phyloP scores from a whole-genome alignment of 2,797 vertebrate genomes.

The Falco biarmicus region DNA sequence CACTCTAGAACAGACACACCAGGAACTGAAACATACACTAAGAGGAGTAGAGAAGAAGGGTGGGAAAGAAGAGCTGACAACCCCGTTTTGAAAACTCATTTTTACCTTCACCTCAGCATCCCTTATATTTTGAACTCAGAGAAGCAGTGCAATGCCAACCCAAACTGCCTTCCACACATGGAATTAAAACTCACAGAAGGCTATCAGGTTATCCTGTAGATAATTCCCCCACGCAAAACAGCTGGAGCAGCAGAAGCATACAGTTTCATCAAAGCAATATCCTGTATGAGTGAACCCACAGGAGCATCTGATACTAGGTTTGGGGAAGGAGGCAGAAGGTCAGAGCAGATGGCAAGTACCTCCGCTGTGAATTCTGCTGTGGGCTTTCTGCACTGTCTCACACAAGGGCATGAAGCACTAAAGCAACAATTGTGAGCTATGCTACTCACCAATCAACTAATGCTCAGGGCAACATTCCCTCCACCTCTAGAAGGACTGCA shows the following conservation, averaged over 20 bases:
- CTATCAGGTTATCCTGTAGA: background rate
- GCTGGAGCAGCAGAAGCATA: background rate
- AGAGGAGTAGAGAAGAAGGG: background rate
- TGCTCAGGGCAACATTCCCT: background rate
- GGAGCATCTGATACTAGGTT: background rate
- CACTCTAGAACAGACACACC: background rate
- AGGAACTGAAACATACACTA: background rate
- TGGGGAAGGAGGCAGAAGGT: background rate
- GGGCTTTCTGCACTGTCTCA: background rate
- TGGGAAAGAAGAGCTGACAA: background rate
- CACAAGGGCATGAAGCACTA: background rate
- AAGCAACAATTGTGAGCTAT: background rate
- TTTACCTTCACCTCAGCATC: background rate
- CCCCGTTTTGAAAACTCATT: background rate
- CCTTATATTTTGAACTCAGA: background rate
- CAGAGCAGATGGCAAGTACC: background rate
- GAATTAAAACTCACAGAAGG: background rate
- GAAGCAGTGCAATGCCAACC: background rate
- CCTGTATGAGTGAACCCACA: background rate
- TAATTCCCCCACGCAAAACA: background rate
- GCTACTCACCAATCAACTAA: background rate
- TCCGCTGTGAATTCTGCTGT: background rate
- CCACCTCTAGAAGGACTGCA: background rate
- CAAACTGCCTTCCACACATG: background rate
- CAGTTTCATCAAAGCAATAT: background rate